Conservation (phyloP, 2,888 invertebrate species). For the Sphinx pinastri region DNA sequence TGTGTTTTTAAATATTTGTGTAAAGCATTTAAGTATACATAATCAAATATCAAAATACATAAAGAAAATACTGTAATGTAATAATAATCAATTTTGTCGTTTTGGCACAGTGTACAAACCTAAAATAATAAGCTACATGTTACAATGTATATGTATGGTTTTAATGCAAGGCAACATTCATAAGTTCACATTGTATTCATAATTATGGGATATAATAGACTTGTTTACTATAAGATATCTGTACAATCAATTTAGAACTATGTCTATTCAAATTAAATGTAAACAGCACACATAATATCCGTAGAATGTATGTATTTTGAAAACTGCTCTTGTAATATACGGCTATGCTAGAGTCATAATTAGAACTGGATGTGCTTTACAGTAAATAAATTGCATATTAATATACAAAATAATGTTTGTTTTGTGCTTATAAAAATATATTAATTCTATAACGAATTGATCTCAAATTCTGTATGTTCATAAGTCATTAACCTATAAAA, state of each 20-base stretch:
- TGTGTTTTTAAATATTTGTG: neutral
- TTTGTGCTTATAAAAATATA: constrained; percentile 40
- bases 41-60: neutral
- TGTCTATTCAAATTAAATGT: neutral
- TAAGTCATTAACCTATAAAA: no score
- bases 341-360: constrained; percentile 15
- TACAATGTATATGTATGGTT: constrained; percentile 17
- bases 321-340: constrained; percentile 18
- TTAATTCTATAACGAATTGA: constrained; percentile 39
- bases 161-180: constrained; percentile 22
- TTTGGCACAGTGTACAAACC: constrained; percentile 20
- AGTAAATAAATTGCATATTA: constrained; percentile 32
- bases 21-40: constrained; percentile 7
- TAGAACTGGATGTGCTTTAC: constrained; percentile 22
- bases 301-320: constrained; percentile 14
- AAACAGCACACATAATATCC: neutral
- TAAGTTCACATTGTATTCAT: constrained; percentile 13
- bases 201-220: constrained; percentile 1
- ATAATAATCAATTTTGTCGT: neutral
- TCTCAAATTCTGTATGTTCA: neutral
- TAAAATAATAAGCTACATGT: constrained; percentile 2
- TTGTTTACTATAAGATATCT: constrained; percentile 13
- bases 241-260: constrained; percentile 5
- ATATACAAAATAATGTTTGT: constrained; percentile 36
- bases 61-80: neutral